phyloP scores from a whole-genome alignment of 2,888 invertebrate genomes.

The Leucoptera coffeella region DNA sequence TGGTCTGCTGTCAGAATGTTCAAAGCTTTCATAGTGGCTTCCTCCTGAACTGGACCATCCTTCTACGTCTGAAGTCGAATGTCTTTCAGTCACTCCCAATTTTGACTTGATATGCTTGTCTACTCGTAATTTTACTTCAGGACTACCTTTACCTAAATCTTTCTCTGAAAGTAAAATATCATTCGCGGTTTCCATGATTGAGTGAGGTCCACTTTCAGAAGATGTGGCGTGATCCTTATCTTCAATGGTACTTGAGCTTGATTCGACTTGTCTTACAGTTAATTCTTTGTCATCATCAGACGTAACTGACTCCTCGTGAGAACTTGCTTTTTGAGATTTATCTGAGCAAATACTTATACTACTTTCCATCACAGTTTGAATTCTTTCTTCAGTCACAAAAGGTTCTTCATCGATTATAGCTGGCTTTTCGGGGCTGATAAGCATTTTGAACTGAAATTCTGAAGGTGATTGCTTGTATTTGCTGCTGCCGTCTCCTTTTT shows the following conservation, averaged over 20 bases:
- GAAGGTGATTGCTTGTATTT: conserved; percentile 68
- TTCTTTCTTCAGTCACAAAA: conserved; percentile 33
- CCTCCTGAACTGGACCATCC: conserved; percentile 82
- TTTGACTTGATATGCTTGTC: conserved; percentile 43
- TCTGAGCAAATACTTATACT: conserved; percentile 34
- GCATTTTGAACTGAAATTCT: conserved; percentile 64
- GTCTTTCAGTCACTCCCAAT: conserved; percentile 53
- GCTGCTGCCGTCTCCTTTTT: conserved; percentile 57
- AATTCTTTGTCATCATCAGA: conserved; percentile 52
- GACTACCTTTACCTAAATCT: conserved; percentile 37
- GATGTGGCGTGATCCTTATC: conserved; percentile 28
- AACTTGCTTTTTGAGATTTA: conserved; percentile 27
- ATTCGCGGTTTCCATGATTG: conserved; percentile 45
- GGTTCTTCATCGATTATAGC: conserved; percentile 57
- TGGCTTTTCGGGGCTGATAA: conserved; percentile 47
- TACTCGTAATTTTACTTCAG: conserved; percentile 35
- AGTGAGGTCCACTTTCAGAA: conserved; percentile 47
- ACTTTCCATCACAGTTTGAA: conserved; percentile 9
- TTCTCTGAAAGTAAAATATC: conserved; percentile 33
- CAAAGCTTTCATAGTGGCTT: conserved; percentile 84
- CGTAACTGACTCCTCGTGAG: conserved; percentile 34
- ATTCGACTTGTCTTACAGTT: conserved; percentile 26
- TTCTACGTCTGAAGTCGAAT: conserved; percentile 74
- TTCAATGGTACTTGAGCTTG: conserved; percentile 29
- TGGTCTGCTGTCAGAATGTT: conserved; percentile 74